These are phyloP conservation scores for Dryobates pubescens DNA, from an alignment of 2,797 vertebrate species.

Conservation along the genomic window DNA sequence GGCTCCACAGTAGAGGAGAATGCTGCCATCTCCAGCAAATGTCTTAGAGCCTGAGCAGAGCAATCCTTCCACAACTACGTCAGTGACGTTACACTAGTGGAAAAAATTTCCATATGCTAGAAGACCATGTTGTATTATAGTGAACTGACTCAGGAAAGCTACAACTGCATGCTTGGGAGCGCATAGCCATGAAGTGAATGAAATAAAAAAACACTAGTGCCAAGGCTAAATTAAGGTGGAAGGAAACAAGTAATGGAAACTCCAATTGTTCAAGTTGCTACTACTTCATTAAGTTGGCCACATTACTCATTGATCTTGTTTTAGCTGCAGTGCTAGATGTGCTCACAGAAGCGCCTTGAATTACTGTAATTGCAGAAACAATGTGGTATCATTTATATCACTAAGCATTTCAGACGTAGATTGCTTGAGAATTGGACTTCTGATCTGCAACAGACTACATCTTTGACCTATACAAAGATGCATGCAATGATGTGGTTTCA, in stretches of 20 bases:
- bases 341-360: neutral
- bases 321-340: neutral
- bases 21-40: neutral
- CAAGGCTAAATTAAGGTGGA: constrained; percentile 26
- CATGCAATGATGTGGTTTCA: neutral
- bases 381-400: neutral
- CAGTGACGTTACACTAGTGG: neutral
- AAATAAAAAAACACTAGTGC: constrained; percentile 3
- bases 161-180: neutral
- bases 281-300: neutral
- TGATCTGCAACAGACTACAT: neutral
- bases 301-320: neutral
- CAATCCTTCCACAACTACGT: neutral
- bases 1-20: neutral
- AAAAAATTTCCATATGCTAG: constrained; percentile 45
- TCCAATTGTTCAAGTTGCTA: constrained; percentile 18
- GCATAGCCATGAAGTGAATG: neutral
- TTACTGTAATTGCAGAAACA: neutral
- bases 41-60: neutral
- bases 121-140: neutral
- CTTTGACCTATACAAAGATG: neutral
- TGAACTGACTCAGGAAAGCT: neutral
- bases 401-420: neutral
- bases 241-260: constrained; percentile 59
- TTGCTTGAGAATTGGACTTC: neutral